Conservation (phyloP, 2,113 vertebrate genomes). For the Scomber japonicus region DNA sequence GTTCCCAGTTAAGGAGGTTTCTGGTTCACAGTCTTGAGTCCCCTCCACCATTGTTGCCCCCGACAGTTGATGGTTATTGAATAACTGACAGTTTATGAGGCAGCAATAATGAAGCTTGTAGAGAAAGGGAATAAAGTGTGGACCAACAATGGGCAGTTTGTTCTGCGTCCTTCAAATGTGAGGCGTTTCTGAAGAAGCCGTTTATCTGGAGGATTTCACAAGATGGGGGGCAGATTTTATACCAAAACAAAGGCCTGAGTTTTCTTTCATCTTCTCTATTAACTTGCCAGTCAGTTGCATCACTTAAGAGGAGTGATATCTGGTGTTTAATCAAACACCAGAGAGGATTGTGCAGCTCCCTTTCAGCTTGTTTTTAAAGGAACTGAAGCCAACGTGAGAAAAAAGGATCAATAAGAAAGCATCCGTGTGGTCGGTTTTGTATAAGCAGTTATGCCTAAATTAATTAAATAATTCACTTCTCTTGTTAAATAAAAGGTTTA, state of each 20-base stretch:
- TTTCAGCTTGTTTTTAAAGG: background rate
- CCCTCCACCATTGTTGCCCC: slow-evolving; percentile 44
- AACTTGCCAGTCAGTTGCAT: slow-evolving; percentile 3
- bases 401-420: background rate
- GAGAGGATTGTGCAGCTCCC: background rate
- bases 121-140: slow-evolving; percentile 68
- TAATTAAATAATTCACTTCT: background rate
- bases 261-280: slow-evolving; percentile 54
- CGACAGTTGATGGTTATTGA: slow-evolving; percentile 77
- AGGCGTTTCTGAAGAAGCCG: slow-evolving; percentile 54
- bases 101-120: slow-evolving; percentile 67
- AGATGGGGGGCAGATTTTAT: slow-evolving; percentile 36
- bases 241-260: slow-evolving; percentile 44
- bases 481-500: background rate
- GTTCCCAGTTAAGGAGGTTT: slow-evolving; percentile 18
- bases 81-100: slow-evolving; percentile 83
- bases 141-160: slow-evolving; percentile 79
- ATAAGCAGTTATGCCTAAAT: background rate
- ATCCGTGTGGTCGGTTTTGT: background rate
- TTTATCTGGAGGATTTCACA: slow-evolving; percentile 73
- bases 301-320: background rate
- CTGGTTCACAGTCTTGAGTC: slow-evolving; percentile 1
- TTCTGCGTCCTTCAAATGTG: slow-evolving; percentile 76
- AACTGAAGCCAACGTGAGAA: background rate
- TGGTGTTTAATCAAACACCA: background rate